Conservation (phyloP, 2,797 vertebrate species). For the Falco peregrinus region DNA sequence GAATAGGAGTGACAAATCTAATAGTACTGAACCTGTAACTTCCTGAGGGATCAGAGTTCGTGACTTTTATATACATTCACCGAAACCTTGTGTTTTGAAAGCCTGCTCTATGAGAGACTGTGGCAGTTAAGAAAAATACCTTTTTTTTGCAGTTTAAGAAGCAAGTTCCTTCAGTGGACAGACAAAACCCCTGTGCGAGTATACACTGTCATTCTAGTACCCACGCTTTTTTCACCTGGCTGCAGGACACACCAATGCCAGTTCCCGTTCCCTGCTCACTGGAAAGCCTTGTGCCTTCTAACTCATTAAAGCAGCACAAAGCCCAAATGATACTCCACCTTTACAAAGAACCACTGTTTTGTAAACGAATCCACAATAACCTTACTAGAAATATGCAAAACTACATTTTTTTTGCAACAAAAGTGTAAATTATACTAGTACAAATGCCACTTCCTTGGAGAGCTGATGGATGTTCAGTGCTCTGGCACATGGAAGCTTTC, state of each 20-base stretch:
- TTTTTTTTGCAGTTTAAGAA: background rate
- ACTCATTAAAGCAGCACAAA: background rate
- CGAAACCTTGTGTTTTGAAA: background rate
- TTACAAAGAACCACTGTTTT: slow-evolving; percentile 8
- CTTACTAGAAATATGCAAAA: slow-evolving; percentile 9
- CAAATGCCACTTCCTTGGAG: slow-evolving; percentile 52
- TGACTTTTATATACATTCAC: background rate
- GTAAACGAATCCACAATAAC: slow-evolving; percentile 8
- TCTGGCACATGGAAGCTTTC: slow-evolving; percentile 48
- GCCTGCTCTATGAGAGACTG: background rate
- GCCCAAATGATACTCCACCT: background rate
- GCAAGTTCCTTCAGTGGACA: background rate
- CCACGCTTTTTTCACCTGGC: background rate
- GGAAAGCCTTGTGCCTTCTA: background rate
- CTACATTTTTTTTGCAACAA: background rate
- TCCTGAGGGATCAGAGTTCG: background rate
- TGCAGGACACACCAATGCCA: background rate
- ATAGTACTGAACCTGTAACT: background rate
- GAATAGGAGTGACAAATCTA: background rate
- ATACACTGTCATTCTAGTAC: background rate
- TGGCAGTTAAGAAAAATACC: background rate
- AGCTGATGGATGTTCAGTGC: slow-evolving; percentile 30
- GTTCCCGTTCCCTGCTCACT: background rate
- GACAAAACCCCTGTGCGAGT: background rate
- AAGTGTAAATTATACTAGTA: slow-evolving; percentile 47